Base-by-base conservation (phyloP, 23 tunicate genomes). In the Halocynthia roretzi region DNA sequence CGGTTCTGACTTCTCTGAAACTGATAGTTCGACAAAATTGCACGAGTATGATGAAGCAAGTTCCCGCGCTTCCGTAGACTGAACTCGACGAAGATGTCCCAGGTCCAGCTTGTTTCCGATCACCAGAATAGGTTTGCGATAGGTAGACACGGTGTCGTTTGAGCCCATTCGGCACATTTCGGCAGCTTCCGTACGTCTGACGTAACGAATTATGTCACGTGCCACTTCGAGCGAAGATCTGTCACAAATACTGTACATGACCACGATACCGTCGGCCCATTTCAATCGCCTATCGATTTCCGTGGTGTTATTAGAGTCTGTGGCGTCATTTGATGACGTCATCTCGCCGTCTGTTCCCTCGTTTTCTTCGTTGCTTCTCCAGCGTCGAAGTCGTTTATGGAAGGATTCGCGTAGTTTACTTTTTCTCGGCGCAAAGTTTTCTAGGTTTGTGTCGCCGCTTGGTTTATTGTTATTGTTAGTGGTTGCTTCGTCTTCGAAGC, bases 171-270 rank as follows among this genome's bases (percentile, higher is more conserved):
- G 62, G 11, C 60, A 50, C 18, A 54, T 54, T 53, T 74, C 60
- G 10, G 18, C 78, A 12, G 58, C 58, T 22, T 50, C 78, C 5
- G 78, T 74, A 19, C 55, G 78, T 52, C 63, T 52, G 50, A 55
- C 21, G 78, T 74, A 74, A 50, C 78, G 62, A 20, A 74, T 6
- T 22, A 74, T 53, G 62, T 74, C 78, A 20, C 78, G 62, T 11
- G 78, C 78, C 12, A 48, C 54, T 20, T 74, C 78, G 66, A 50
- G 55, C 10, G 78, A 74, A 17, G 49, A 52, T 52, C 19, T 10
- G 56, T 74, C 78, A 17, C 78, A 74, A 9, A 74, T 74, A 55
- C 78, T 74, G 78, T 74, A 74, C 19, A 74, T 63, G 20, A 74
- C 62, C 22, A 74, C 64, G 17, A 74, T 63, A n/a, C 22, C 62